A percentile compares a stretch with the other conserved stretches of the same genome.
Conservation (phyloP, 2,113 vertebrate genomes). For the Pseudois nayaur region DNA sequence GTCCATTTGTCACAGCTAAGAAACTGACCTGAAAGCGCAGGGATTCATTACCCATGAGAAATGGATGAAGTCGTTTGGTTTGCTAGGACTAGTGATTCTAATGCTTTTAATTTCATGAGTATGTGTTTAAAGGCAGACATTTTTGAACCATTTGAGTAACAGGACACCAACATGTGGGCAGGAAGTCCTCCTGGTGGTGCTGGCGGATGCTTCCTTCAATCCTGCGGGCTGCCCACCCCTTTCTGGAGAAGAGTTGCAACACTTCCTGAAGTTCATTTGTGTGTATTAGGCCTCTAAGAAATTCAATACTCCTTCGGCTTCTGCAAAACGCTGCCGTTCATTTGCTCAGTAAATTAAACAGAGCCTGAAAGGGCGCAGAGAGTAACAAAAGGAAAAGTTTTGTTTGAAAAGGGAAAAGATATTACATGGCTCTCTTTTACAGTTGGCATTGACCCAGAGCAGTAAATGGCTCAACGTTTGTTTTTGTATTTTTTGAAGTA, state of each 20-base stretch:
- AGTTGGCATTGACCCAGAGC: neutral
- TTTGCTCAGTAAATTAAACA: neutral
- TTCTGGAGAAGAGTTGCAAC: slow-evolving; percentile 34
- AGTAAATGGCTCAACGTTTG: neutral
- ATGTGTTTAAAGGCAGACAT: neutral
- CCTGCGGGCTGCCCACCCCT: neutral
- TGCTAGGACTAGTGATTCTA: neutral
- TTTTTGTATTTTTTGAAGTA: slow-evolving; percentile 29
- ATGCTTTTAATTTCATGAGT: neutral
- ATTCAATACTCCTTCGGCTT: neutral
- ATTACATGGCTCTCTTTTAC: neutral
- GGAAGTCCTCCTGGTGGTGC: neutral
- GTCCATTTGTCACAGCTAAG: neutral
- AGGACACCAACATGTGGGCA: neutral
- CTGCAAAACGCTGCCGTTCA: neutral
- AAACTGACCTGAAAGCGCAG: neutral
- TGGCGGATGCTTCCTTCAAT: neutral
- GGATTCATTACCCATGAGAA: neutral
- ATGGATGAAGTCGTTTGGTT: neutral
- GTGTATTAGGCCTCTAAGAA: slow-evolving; percentile 32
- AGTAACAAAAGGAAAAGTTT: slow-evolving; percentile 9
- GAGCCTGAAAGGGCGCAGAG: neutral
- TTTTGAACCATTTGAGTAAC: neutral
- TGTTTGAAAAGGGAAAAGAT: slow-evolving; percentile 30
- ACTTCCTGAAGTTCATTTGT: slow-evolving; percentile 42